A percentile compares a stretch with the other conserved stretches of the same genome.
Conservation (phyloP, 2,888 invertebrate genomes). For the Lingula anatina region DNA sequence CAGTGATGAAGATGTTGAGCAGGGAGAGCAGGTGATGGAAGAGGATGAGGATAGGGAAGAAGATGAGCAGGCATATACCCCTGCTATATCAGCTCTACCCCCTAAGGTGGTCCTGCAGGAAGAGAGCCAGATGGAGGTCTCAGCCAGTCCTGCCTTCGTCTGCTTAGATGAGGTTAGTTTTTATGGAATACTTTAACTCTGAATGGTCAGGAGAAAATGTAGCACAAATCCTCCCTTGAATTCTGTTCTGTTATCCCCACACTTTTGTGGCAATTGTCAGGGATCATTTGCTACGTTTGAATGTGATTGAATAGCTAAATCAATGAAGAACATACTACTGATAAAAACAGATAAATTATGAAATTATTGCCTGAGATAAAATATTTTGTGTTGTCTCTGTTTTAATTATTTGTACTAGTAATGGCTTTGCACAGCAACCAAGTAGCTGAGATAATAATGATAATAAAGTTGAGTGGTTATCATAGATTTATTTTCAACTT, state of each 20-base stretch:
- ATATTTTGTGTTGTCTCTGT: no score
- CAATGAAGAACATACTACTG: no score
- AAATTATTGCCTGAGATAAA: no score
- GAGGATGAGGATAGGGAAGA: constrained; percentile 14
- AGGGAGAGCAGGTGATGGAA: neutral
- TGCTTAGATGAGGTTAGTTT: constrained; percentile 47
- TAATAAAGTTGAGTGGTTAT: no score
- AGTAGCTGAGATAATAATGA: no score
- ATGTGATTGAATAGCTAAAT: no score
- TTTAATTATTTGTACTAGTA: no score
- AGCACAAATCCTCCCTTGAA: neutral
- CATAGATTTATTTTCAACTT: no score
- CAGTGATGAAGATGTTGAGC: neutral
- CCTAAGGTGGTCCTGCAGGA: constrained; percentile 45
- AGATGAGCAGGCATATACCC: constrained; percentile 25
- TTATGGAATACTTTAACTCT: neutral
- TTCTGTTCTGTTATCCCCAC: neutral
- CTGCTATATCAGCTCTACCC: constrained; percentile 44
- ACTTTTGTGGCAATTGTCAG: no score
- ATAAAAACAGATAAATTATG: no score
- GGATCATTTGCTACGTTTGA: no score
- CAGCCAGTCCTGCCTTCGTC: constrained; percentile 51
- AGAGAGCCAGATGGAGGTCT: constrained; percentile 49
- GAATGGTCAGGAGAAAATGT: neutral
- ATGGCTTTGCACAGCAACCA: no score